Percentiles rank a stretch among this genome's conserved stretches.
Conservation (phyloP, 2,888 invertebrate species). For the Cybosia mesomella region DNA sequence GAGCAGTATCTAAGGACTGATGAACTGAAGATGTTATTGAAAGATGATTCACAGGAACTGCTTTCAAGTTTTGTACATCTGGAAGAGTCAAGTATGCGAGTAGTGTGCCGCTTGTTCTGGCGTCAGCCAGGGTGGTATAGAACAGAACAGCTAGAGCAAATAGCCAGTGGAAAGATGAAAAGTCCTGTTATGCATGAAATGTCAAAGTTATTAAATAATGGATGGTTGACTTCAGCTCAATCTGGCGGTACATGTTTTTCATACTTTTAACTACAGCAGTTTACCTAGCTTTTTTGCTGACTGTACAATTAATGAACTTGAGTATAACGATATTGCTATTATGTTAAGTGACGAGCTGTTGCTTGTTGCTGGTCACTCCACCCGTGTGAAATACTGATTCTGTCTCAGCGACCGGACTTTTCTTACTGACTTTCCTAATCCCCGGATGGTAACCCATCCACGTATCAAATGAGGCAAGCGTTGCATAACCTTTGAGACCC, state of each 20-base stretch:
- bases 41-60: conserved; percentile 55
- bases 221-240: conserved; percentile 54
- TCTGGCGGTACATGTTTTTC: conserved; percentile 37
- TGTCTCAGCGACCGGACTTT: no score
- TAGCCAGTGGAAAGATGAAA: conserved; percentile 46
- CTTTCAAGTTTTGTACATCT: conserved; percentile 57
- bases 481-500: no score
- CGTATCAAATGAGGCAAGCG: no score
- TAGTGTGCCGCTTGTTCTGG: conserved; percentile 79
- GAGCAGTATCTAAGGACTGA: conserved; percentile 63
- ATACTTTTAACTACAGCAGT: background rate
- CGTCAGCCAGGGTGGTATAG: conserved; percentile 71
- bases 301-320: background rate
- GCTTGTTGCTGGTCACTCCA: no score
- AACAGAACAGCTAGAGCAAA: conserved; percentile 55
- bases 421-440: no score
- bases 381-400: no score
- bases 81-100: conserved; percentile 62
- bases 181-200: conserved; percentile 46
- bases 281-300: background rate
- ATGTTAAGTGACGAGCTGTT: no score
- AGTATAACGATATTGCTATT: no score
- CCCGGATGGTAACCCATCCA: no score
- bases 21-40: conserved; percentile 59
- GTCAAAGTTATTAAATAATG: conserved; percentile 59